Evolutionary conservation across 2,797 vertebrate species (phyloP).

Genomic region (Agapornis canus): DNA sequence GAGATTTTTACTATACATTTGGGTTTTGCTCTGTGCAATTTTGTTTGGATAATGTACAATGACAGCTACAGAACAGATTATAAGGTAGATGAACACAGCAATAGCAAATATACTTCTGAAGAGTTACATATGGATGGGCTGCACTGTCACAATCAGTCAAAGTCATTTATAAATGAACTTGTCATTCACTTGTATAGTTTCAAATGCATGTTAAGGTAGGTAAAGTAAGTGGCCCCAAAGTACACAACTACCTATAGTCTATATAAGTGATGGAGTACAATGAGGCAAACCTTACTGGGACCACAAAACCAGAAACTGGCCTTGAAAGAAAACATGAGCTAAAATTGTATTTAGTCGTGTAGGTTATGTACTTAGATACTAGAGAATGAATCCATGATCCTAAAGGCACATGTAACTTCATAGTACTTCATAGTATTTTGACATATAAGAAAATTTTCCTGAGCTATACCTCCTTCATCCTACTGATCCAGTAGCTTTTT

Average conservation of each 20-base stretch:
- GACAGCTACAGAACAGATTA: not conserved
- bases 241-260: not conserved
- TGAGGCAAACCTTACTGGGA: not conserved
- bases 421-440: not conserved
- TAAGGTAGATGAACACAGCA: not conserved
- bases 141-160: not conserved
- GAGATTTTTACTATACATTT: not conserved
- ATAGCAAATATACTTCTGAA: not conserved
- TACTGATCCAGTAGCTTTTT: not conserved
- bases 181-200: not conserved
- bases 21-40: not conserved
- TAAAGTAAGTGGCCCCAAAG: not conserved
- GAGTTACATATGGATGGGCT: not conserved
- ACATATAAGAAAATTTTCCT: not conserved
- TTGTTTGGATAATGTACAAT: not conserved
- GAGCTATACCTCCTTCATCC: not conserved
- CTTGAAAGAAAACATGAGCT: not conserved
- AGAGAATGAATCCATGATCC: not conserved
- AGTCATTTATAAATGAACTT: not conserved
- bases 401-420: conserved; percentile 15
- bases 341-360: not conserved
- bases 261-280: not conserved
- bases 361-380: not conserved
- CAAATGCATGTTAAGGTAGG: not conserved
- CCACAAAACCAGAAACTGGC: not conserved